A percentile compares a stretch with the other conserved stretches of the same genome.
Conservation (phyloP, 2,888 invertebrate genomes). For the Prenolepis imparis region DNA sequence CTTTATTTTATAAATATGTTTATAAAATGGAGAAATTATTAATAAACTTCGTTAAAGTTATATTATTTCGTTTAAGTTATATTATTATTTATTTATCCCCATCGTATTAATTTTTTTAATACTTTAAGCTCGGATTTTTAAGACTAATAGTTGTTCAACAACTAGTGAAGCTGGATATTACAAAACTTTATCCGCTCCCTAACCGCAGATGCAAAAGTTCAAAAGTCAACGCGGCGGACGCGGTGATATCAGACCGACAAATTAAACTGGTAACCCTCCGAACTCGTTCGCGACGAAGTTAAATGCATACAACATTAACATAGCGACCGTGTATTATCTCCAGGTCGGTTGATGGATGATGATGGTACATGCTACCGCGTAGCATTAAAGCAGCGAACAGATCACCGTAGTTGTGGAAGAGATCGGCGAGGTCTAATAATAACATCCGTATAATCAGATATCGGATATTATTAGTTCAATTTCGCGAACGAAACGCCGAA, state of each 20-base stretch:
- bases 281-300: conserved; percentile 48
- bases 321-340: conserved; percentile 39
- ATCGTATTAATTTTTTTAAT: background rate
- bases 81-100: background rate
- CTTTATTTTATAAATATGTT: background rate
- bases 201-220: conserved; percentile 51
- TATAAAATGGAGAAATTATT: background rate
- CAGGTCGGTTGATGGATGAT: conserved; percentile 50
- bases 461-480: conserved; percentile 25
- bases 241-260: conserved; percentile 49
- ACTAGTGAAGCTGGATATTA: conserved; percentile 38
- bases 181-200: conserved; percentile 49
- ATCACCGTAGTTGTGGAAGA: conserved; percentile 9
- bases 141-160: conserved; percentile 38
- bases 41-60: background rate
- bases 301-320: conserved; percentile 51
- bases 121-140: conserved; percentile 1
- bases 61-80: background rate
- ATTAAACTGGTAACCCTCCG: conserved; percentile 50
- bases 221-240: conserved; percentile 48
- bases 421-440: conserved; percentile 18
- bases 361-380: conserved; percentile 30
- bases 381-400: conserved; percentile 30
- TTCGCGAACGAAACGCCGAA: background rate
- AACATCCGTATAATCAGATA: conserved; percentile 12